phyloP scores from a whole-genome alignment of 2,113 vertebrate genomes.

The Phalacrocorax pelagicus region DNA sequence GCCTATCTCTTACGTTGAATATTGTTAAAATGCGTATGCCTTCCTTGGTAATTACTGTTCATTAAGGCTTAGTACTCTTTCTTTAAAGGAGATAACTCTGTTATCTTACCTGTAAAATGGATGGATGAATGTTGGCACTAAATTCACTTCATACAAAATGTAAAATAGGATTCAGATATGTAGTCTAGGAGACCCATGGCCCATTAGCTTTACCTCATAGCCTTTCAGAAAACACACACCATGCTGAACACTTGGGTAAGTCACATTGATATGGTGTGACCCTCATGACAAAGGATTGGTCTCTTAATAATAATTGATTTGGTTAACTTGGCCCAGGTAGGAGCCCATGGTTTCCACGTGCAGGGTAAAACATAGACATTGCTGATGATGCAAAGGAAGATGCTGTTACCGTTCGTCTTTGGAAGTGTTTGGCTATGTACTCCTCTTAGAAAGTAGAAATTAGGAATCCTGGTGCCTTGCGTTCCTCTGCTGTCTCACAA shows the following conservation, averaged over 20 bases:
- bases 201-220: background rate
- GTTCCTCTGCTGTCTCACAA: background rate
- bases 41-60: background rate
- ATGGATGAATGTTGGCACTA: background rate
- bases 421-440: background rate
- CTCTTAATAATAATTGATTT: background rate
- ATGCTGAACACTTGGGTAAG: background rate
- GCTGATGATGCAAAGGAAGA: background rate
- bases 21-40: background rate
- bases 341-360: background rate
- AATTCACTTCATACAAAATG: background rate
- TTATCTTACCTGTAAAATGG: background rate
- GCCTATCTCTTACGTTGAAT: background rate
- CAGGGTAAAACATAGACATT: background rate
- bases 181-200: background rate
- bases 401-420: background rate
- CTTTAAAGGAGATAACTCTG: background rate
- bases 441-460: background rate
- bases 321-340: background rate
- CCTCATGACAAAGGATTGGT: background rate
- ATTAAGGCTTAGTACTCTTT: background rate
- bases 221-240: background rate
- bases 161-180: background rate
- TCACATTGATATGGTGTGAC: background rate
- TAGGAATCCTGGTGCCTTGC: rapidly evolving